These are phyloP conservation scores for Aspidoscelis tigris DNA, from an alignment of 2,113 vertebrate genomes.

Conservation along the genomic window DNA sequence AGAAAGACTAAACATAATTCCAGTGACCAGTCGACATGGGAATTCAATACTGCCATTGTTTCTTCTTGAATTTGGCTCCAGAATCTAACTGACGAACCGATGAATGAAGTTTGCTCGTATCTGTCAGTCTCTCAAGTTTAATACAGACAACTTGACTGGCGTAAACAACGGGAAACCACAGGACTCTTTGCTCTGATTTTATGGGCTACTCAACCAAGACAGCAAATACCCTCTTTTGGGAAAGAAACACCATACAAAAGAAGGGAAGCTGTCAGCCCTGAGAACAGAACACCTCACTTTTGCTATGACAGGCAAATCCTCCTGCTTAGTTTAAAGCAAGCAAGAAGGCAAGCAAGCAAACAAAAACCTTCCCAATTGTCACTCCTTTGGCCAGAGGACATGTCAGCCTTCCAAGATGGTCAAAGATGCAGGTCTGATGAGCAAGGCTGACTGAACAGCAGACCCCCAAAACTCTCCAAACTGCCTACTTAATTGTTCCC, in stretches of 20 bases:
- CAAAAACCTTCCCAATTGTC: background rate
- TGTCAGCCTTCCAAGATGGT: conserved; percentile 10
- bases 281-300: background rate
- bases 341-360: conserved; percentile 21
- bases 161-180: background rate
- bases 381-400: background rate
- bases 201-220: background rate
- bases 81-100: background rate
- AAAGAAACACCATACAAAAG: background rate
- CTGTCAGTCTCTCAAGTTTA: background rate
- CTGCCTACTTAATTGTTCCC: conserved; percentile 33
- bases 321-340: background rate
- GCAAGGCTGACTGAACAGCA: background rate
- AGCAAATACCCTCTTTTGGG: background rate
- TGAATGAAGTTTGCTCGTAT: background rate
- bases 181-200: conserved; percentile 4
- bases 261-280: background rate
- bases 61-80: too few species aligned
- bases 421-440: background rate
- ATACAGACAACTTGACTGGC: conserved; percentile 20
- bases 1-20: too few species aligned
- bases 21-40: too few species aligned
- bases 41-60: too few species aligned
- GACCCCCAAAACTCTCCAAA: background rate
- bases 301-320: conserved; percentile 31